phyloP scores from a whole-genome alignment of 2,888 invertebrate species.

The Aplocera efformata region DNA sequence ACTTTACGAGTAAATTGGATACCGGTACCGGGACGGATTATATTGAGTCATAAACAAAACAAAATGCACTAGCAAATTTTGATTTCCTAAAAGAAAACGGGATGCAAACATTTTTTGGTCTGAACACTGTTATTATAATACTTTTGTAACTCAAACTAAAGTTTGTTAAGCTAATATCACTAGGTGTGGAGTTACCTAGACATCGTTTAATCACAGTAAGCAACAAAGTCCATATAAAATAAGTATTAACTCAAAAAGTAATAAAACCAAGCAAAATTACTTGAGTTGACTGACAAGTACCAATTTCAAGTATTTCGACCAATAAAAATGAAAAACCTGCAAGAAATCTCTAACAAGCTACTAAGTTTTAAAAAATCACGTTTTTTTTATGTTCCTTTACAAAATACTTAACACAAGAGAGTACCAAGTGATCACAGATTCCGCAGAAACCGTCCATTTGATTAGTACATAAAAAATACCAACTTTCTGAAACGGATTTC shows the following conservation, averaged over 20 bases:
- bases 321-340: slow-evolving; percentile 52
- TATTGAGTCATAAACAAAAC: slow-evolving; percentile 13
- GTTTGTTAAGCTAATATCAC: slow-evolving; percentile 51
- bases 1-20: slow-evolving; percentile 36
- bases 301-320: slow-evolving; percentile 38
- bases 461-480: slow-evolving; percentile 68
- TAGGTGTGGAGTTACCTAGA: slow-evolving; percentile 59
- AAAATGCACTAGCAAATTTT: slow-evolving; percentile 45
- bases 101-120: slow-evolving; percentile 4
- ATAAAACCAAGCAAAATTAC: neutral
- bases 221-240: slow-evolving; percentile 37
- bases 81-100: slow-evolving; percentile 23
- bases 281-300: slow-evolving; percentile 2
- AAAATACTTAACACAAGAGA: slow-evolving; percentile 75
- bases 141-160: slow-evolving; percentile 40
- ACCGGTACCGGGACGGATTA: slow-evolving; percentile 55
- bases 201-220: slow-evolving; percentile 66
- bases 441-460: slow-evolving; percentile 65
- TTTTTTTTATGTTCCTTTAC: slow-evolving; percentile 56
- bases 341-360: slow-evolving; percentile 47
- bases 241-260: slow-evolving; percentile 31
- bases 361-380: slow-evolving; percentile 45
- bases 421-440: slow-evolving; percentile 80
- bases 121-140: slow-evolving; percentile 6
- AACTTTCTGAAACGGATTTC: slow-evolving; percentile 64